Percentiles rank a stretch among this genome's conserved stretches.
These are phyloP conservation scores for Podarcis raffonei DNA, from an alignment of 2,113 vertebrate species.

Conservation along the genomic window DNA sequence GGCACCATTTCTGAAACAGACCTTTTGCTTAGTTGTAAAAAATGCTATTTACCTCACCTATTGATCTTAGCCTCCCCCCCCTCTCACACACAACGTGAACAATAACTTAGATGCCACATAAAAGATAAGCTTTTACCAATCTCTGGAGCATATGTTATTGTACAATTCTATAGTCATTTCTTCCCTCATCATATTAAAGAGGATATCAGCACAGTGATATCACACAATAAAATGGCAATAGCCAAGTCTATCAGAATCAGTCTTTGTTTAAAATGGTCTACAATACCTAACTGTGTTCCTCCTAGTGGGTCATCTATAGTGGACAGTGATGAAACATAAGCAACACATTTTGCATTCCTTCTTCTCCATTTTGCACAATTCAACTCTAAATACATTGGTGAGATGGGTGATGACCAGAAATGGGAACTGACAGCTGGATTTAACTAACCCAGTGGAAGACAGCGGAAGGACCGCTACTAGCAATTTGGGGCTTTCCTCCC, in stretches of 20 bases:
- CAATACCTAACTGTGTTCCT: constrained; percentile 24
- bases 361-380: constrained; percentile 4
- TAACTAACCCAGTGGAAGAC: too few relatives aligned
- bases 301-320: background rate
- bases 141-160: constrained; percentile 38
- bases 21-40: constrained; percentile 24
- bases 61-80: background rate
- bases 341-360: background rate
- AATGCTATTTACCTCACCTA: background rate
- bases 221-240: constrained; percentile 56
- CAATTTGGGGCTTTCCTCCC: too few relatives aligned
- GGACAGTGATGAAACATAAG: background rate
- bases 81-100: background rate
- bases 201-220: constrained; percentile 37
- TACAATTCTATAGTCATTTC: constrained; percentile 59
- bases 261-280: constrained; percentile 44
- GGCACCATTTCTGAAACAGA: constrained; percentile 20
- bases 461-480: too few relatives aligned
- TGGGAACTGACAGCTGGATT: background rate
- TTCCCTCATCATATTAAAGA: constrained; percentile 53
- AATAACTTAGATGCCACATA: background rate
- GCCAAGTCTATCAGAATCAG: constrained; percentile 56
- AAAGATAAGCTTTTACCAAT: background rate
- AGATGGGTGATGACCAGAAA: background rate
- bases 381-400: background rate